These are phyloP conservation scores for Strigamia maritima DNA, from an alignment of 2,888 invertebrate genomes.

Conservation along the genomic window DNA sequence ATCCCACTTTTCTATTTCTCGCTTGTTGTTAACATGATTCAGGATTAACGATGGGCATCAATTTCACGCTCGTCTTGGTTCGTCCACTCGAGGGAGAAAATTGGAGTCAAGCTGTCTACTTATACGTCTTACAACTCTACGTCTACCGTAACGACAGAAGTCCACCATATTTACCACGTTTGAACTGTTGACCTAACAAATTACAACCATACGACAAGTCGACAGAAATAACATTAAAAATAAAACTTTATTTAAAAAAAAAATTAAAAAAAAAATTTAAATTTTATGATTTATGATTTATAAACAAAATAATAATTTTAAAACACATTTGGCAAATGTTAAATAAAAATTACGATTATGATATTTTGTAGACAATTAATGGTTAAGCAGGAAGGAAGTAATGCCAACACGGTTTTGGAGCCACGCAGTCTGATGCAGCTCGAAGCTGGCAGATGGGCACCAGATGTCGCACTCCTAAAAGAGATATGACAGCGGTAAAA, in stretches of 20 bases:
- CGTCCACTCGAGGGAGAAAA: conserved; percentile 4
- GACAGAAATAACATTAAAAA: neutral
- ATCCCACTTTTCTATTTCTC: neutral
- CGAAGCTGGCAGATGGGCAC: conserved; percentile 4
- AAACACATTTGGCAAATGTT: neutral
- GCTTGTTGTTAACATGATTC: neutral
- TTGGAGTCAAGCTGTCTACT: neutral
- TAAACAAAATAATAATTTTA: no score
- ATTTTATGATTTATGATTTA: neutral
- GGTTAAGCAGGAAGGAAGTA: neutral
- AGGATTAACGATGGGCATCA: neutral
- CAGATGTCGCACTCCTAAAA: neutral
- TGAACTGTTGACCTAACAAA: neutral
- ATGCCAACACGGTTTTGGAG: neutral
- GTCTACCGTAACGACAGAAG: neutral
- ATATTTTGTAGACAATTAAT: neutral
- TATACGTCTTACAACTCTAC: neutral
- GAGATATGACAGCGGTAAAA: neutral
- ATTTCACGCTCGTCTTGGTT: neutral
- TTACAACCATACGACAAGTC: neutral
- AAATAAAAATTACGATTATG: neutral
- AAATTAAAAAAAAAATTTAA: neutral
- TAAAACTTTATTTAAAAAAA: neutral
- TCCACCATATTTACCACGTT: neutral
- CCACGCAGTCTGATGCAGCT: neutral